These are phyloP conservation scores for Drosophila subobscura DNA, from an alignment of 1,140 invertebrate genomes.

Conservation along the genomic window DNA sequence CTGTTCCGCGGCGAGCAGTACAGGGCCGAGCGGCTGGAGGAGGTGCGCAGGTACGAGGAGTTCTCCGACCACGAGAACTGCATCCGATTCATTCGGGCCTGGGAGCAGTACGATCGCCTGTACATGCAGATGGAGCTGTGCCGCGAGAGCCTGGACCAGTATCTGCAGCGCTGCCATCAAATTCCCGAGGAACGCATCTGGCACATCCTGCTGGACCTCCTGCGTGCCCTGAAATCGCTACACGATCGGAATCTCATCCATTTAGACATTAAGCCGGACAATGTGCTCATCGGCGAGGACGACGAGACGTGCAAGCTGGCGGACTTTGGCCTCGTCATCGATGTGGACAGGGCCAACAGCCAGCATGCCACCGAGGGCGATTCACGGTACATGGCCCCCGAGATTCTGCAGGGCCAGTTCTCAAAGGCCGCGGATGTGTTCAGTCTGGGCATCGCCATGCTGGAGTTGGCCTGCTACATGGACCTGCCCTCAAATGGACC, in stretches of 20 bases:
- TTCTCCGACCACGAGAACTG: conserved; percentile 88
- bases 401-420: conserved; percentile 88
- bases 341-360: conserved; percentile 85
- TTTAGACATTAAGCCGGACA: conserved; percentile 91
- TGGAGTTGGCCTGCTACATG: conserved; percentile 89
- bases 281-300: conserved; percentile 87
- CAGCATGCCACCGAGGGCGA: conserved; percentile 88
- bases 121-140: conserved; percentile 91
- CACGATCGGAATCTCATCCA: conserved; percentile 89
- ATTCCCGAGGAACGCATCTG: conserved; percentile 84
- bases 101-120: conserved; percentile 89
- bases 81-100: conserved; percentile 88
- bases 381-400: conserved; percentile 90
- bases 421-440: conserved; percentile 87
- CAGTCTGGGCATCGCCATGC: conserved; percentile 89
- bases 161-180: conserved; percentile 79
- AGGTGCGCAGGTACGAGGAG: conserved; percentile 89
- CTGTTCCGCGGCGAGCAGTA: conserved; percentile 87
- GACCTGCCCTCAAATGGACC: conserved; percentile 88
- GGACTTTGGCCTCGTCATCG: conserved; percentile 90
- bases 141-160: conserved; percentile 84
- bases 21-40: conserved; percentile 86
- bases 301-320: conserved; percentile 88
- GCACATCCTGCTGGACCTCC: conserved; percentile 77
- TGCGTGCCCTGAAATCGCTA: conserved; percentile 87